Base-by-base conservation (phyloP, 2,888 invertebrate genomes). In the Cheilosia vernalis region DNA sequence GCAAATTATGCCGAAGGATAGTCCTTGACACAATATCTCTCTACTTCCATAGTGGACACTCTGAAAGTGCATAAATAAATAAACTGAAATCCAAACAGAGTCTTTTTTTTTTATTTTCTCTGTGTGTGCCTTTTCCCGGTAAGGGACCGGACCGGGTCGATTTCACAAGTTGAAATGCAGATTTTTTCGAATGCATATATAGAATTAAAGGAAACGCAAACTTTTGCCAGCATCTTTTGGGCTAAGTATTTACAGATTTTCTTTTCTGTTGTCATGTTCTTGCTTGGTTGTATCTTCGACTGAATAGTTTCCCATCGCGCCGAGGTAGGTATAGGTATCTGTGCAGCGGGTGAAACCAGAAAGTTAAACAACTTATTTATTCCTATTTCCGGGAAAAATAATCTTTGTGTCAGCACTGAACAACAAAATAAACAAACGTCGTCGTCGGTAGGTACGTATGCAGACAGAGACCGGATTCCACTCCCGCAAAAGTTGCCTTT, bases 11-110 rank as follows among this genome's bases (percentile, higher is more conserved):
- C 76, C 67, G 42, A 72, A 80, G 85, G 85, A 81, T 77, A 81
- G 77, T 85, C 85, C 85, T 85, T 85, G 85, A 81, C 85, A 85
- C 81, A 81, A 80, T 80, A 85, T 72, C 76, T 55, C 37, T 24
- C 58, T 51, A 37, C 55, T 58, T 85, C 76, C 77, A 76, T 64
- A 56, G 76, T 81, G 85, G 80, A 85, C 80, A 85, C 72, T 77
- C 77, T 70, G 66, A 76, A 85, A 85, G 85, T 80, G 80, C 85
- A 80, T 85, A 80, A 85, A 85, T 80, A 85, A 85, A 80, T 85
- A 80, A 85, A 80, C 85, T 77, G 17, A 76, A 77, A 72, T 63
- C 51, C 76, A 70, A 76, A 72, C 51, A 67, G 44, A 58, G 27
- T 53, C 15, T 27, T 33, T 30, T 67, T 30, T 47, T 42, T n/a